Evolutionary conservation across 2,888 invertebrate species (phyloP).

Genomic region (Sinotaia quadrata): DNA sequence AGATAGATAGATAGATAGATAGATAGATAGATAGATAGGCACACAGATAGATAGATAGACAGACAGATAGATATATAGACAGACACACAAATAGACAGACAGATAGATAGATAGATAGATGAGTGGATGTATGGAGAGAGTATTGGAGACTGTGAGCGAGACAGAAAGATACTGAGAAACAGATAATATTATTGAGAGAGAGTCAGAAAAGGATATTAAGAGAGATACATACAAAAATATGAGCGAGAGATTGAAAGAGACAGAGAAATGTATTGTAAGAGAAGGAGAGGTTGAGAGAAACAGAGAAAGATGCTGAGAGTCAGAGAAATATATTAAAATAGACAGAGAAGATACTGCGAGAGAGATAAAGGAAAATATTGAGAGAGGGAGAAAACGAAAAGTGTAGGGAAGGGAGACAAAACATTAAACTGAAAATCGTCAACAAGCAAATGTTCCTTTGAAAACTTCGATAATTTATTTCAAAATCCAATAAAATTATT

Average conservation of each 20-base stretch:
- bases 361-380: slow-evolving; percentile 16
- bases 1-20: not conserved
- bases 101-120: too few relatives aligned
- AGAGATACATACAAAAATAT: not conserved
- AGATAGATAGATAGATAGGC: slow-evolving; percentile 5
- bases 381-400: slow-evolving; percentile 12
- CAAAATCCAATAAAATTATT: too few relatives aligned
- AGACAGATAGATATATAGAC: too few relatives aligned
- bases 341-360: slow-evolving; percentile 14
- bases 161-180: not conserved
- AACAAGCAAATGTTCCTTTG: too few relatives aligned
- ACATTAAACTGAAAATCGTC: too few relatives aligned
- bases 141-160: slow-evolving; percentile 1
- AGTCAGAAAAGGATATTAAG: slow-evolving; percentile 9
- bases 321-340: not conserved
- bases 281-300: not conserved
- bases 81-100: too few relatives aligned
- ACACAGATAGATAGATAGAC: too few relatives aligned
- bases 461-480: too few relatives aligned
- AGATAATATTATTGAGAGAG: slow-evolving; percentile 18
- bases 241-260: slow-evolving; percentile 16
- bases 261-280: not conserved
- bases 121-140: slow-evolving; percentile 4
- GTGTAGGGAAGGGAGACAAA: too few relatives aligned
- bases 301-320: not conserved